Evolutionary conservation across 2,113 vertebrate genomes (phyloP).

Genomic region (Synodontis membranacea): DNA sequence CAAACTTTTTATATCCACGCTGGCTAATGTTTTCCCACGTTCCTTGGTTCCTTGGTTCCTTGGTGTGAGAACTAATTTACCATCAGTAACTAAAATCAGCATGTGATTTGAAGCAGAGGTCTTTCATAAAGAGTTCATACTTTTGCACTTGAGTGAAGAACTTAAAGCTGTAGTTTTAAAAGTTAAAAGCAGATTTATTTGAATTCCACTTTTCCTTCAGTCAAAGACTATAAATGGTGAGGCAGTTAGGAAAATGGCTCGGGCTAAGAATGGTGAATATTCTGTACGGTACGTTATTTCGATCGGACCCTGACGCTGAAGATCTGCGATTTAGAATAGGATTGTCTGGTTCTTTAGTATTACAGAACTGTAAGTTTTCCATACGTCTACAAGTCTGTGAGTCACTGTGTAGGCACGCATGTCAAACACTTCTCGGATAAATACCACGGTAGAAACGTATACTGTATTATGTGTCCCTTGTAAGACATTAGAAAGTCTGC

Average conservation of each 20-base stretch:
- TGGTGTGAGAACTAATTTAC: background rate
- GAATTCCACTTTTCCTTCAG: background rate
- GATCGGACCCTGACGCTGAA: background rate
- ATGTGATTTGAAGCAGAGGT: background rate
- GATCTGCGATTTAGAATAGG: background rate
- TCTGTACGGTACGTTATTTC: background rate
- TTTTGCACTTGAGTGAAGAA: background rate
- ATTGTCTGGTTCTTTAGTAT: background rate
- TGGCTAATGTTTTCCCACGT: background rate
- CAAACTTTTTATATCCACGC: background rate
- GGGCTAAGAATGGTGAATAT: background rate
- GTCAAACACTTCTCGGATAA: background rate
- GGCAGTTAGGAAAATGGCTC: background rate
- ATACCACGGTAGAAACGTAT: background rate
- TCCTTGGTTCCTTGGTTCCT: background rate
- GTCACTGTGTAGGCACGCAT: background rate
- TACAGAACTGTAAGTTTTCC: background rate
- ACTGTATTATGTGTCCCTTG: background rate
- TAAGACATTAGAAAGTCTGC: background rate
- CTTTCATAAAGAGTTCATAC: background rate
- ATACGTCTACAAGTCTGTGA: background rate
- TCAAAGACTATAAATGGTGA: background rate
- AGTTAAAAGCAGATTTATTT: background rate
- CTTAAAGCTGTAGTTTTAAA: background rate
- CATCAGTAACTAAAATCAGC: background rate